A percentile compares a stretch with the other conserved stretches of the same genome.
Evolutionary conservation across 2,888 invertebrate species (phyloP).

Genomic region (Trichogramma evanescens): DNA sequence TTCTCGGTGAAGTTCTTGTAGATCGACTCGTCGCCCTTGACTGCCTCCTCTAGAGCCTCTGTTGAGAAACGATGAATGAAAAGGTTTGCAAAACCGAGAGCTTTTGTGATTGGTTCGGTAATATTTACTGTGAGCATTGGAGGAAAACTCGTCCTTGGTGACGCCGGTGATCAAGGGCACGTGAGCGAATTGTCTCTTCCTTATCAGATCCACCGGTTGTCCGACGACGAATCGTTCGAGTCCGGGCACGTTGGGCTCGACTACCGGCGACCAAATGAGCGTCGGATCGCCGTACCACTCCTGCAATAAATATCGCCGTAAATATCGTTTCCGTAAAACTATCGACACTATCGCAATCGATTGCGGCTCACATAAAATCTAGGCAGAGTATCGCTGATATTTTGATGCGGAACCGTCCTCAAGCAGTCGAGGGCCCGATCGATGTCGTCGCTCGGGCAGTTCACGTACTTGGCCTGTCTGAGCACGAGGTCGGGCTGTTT

Average conservation of each 20-base stretch:
- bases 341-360: background rate
- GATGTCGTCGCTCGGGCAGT: conserved; percentile 53
- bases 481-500: conserved; percentile 55
- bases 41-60: background rate
- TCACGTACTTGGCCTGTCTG: conserved; percentile 56
- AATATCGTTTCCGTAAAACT: background rate
- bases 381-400: background rate
- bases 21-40: conserved; percentile 4
- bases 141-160: conserved; percentile 61
- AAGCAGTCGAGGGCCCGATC: conserved; percentile 56
- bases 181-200: conserved; percentile 52
- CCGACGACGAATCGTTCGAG: conserved; percentile 58
- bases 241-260: conserved; percentile 58
- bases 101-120: background rate
- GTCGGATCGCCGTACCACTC: conserved; percentile 53
- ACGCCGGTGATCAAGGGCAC: conserved; percentile 62
- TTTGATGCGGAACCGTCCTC: conserved; percentile 45
- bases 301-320: conserved; percentile 34
- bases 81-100: background rate
- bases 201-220: conserved; percentile 55
- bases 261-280: conserved; percentile 55
- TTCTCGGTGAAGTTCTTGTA: conserved; percentile 51
- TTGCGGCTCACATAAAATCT: background rate
- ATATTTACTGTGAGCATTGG: conserved; percentile 55
- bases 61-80: background rate